Percentiles rank a stretch among this genome's conserved stretches.
These are phyloP conservation scores for Pachyrhynchus sulphureomaculatus DNA, from an alignment of 1,140 invertebrate genomes.

Conservation along the genomic window DNA sequence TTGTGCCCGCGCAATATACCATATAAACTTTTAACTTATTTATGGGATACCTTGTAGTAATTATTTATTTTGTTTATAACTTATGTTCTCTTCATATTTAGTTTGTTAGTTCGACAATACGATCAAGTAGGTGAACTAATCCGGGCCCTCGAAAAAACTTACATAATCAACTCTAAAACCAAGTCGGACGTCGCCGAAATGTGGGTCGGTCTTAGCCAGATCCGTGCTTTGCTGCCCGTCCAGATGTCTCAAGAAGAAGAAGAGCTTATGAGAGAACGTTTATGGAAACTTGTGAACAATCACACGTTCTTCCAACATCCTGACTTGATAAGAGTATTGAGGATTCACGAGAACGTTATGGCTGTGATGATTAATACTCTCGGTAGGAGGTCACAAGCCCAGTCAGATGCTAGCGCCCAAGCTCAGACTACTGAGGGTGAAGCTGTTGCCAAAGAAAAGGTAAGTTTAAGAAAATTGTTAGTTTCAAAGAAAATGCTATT, in stretches of 20 bases:
- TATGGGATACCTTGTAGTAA: too few relatives aligned
- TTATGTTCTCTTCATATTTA: too few relatives aligned
- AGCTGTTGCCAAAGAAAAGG: slow-evolving; percentile 59
- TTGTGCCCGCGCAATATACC: too few relatives aligned
- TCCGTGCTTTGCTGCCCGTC: slow-evolving; percentile 91
- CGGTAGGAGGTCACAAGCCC: slow-evolving; percentile 84
- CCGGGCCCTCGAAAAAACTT: slow-evolving; percentile 90
- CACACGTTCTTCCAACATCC: slow-evolving; percentile 99
- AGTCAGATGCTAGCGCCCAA: slow-evolving; percentile 73
- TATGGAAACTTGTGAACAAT: slow-evolving; percentile 99
- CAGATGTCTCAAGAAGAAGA: slow-evolving; percentile 99
- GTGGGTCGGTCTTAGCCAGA: slow-evolving; percentile 94
- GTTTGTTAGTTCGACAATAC: slow-evolving; percentile 93
- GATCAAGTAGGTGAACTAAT: slow-evolving; percentile 95
- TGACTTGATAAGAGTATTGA: slow-evolving; percentile 93
- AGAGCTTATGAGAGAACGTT: slow-evolving; percentile 89
- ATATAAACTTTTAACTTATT: too few relatives aligned
- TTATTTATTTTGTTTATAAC: too few relatives aligned
- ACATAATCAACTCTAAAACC: slow-evolving; percentile 93
- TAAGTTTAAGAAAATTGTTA: too few relatives aligned
- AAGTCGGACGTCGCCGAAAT: slow-evolving; percentile 89
- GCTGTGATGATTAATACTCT: slow-evolving; percentile 99
- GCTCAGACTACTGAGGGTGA: slow-evolving; percentile 59
- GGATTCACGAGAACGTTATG: slow-evolving; percentile 99
- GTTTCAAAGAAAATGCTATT: too few relatives aligned